A percentile compares a stretch with the other conserved stretches of the same genome.
These are phyloP conservation scores for Platycheirus albimanus DNA, from an alignment of 2,888 invertebrate genomes.

Conservation along the genomic window DNA sequence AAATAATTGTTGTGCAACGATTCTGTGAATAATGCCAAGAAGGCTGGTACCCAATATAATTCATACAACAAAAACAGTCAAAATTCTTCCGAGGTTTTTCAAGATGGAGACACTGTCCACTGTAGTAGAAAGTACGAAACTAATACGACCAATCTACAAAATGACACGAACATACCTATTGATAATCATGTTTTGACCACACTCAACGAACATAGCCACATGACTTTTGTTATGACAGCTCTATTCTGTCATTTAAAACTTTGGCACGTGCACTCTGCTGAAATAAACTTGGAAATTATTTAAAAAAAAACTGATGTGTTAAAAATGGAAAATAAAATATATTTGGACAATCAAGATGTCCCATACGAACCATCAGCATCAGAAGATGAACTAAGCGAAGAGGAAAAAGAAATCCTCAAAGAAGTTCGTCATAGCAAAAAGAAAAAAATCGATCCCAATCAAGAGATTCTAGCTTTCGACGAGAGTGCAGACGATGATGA, in stretches of 20 bases:
- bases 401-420: constrained; percentile 86
- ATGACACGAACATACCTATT: too few relatives aligned
- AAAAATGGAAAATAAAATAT: constrained; percentile 78
- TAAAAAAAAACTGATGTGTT: constrained; percentile 15
- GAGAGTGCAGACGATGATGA: constrained; percentile 81
- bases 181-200: neutral
- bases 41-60: too few relatives aligned
- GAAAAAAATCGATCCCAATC: constrained; percentile 84
- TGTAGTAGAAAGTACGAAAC: too few relatives aligned
- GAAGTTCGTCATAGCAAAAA: constrained; percentile 84
- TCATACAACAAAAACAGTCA: too few relatives aligned
- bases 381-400: constrained; percentile 88
- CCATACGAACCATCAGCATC: constrained; percentile 88
- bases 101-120: too few relatives aligned
- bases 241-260: too few relatives aligned
- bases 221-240: too few relatives aligned
- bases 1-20: too few relatives aligned
- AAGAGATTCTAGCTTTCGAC: constrained; percentile 86
- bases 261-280: constrained; percentile 9
- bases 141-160: too few relatives aligned
- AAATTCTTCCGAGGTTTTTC: too few relatives aligned
- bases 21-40: too few relatives aligned
- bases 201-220: too few relatives aligned
- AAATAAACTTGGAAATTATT: neutral
- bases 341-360: constrained; percentile 76